Evolutionary conservation across 92 coral and sea anemone genomes (phyloP).

Genomic region (Parazoanthus darwini): DNA sequence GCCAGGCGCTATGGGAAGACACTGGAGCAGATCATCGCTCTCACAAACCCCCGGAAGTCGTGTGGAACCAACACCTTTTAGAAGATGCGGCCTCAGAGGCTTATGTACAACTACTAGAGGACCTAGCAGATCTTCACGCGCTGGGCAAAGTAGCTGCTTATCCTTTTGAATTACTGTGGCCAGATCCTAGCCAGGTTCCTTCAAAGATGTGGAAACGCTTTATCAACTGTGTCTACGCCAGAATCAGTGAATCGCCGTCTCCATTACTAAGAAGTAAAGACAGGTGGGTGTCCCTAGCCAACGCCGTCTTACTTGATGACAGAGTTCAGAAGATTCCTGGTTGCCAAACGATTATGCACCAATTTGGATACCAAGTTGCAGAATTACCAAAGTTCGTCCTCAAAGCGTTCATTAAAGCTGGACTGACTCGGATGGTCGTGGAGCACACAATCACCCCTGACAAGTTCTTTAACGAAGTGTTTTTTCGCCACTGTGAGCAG

Average conservation of each 20-base stretch:
- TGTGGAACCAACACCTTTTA: conserved; percentile 89
- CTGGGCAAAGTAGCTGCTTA: conserved; percentile 66
- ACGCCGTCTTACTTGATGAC: conserved; percentile 79
- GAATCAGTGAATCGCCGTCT: conserved; percentile 56
- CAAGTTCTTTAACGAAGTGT: conserved; percentile 66
- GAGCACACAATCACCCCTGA: conserved; percentile 69
- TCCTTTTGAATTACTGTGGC: conserved; percentile 78
- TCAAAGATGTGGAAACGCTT: conserved; percentile 85
- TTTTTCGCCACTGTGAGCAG: conserved; percentile 65
- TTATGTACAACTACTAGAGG: conserved; percentile 82
- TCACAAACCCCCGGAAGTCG: conserved; percentile 81
- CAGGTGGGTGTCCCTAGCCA: conserved; percentile 72
- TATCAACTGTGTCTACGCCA: conserved; percentile 71
- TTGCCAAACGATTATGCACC: conserved; percentile 59
- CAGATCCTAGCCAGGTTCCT: conserved; percentile 67
- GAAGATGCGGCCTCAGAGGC: conserved; percentile 91
- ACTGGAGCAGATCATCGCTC: conserved; percentile 61
- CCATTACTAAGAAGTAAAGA: conserved; percentile 72
- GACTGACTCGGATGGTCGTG: conserved; percentile 47
- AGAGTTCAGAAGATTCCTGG: conserved; percentile 64
- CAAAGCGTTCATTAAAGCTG: conserved; percentile 63
- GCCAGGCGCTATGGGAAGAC: conserved; percentile 93
- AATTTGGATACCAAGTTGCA: conserved; percentile 78
- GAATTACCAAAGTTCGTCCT: conserved; percentile 65
- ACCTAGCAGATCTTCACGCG: conserved; percentile 58